Conservation (phyloP, 2,888 invertebrate genomes). For the Papilio gigon region DNA sequence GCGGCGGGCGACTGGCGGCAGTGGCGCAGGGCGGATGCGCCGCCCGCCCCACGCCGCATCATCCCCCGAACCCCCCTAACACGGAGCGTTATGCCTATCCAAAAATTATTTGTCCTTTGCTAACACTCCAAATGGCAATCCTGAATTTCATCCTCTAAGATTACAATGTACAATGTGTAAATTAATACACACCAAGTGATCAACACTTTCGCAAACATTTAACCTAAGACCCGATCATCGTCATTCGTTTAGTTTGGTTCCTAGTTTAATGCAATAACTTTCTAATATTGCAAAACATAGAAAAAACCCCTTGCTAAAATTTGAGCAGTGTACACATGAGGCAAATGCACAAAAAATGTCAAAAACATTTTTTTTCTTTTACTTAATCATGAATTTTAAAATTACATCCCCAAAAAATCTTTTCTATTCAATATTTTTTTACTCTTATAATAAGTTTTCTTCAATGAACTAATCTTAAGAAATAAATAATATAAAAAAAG, state of each 20-base stretch:
- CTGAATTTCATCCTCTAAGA: neutral
- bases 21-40: slow-evolving; percentile 81
- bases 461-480: no score
- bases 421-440: no score
- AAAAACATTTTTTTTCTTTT: no score
- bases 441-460: no score
- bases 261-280: no score
- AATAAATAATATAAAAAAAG: no score
- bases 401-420: no score
- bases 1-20: slow-evolving; percentile 76
- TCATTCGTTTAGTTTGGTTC: neutral
- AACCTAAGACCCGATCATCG: neutral
- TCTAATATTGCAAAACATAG: no score
- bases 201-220: neutral
- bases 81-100: slow-evolving; percentile 49
- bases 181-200: slow-evolving; percentile 1
- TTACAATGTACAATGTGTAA: slow-evolving; percentile 32
- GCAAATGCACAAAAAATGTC: no score
- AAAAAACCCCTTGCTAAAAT: no score
- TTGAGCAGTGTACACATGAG: no score
- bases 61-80: slow-evolving; percentile 60
- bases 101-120: slow-evolving; percentile 42
- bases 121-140: slow-evolving; percentile 19
- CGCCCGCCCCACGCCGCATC: slow-evolving; percentile 75
- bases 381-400: no score